phyloP scores from a whole-genome alignment of 1,140 invertebrate species.

The Drosophila orena region DNA sequence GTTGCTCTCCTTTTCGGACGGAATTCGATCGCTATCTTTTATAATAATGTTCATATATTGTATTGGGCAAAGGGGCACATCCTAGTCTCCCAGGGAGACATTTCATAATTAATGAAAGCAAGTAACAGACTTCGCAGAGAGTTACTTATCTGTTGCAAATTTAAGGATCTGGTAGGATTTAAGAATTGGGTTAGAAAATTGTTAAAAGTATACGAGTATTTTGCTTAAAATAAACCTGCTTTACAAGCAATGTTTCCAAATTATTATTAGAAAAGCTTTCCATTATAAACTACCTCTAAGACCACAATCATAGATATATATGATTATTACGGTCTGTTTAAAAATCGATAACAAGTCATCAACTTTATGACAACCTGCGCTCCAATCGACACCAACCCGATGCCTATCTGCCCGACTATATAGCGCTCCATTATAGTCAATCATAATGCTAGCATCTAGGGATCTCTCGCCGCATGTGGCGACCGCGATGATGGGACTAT shows the following conservation, averaged over 20 bases:
- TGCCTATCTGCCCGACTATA: slow-evolving; percentile 71
- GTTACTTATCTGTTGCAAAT: no score
- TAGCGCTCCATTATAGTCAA: slow-evolving; percentile 81
- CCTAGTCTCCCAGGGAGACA: not conserved
- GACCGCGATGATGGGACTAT: slow-evolving; percentile 30
- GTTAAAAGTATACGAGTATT: no score
- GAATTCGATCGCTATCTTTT: slow-evolving; percentile 26
- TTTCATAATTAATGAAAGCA: not conserved
- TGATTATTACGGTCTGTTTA: slow-evolving; percentile 74
- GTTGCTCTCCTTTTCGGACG: slow-evolving; percentile 34
- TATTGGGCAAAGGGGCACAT: not conserved
- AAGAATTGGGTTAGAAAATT: no score
- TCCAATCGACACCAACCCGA: slow-evolving; percentile 49
- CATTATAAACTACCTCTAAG: slow-evolving; percentile 18
- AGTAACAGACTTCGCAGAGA: no score
- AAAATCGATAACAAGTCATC: slow-evolving; percentile 83
- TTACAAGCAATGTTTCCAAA: not conserved
- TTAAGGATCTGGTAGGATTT: no score
- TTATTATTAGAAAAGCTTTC: slow-evolving; percentile 12
- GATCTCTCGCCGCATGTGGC: slow-evolving; percentile 58
- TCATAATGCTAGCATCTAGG: slow-evolving; percentile 67
- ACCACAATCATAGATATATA: slow-evolving; percentile 31
- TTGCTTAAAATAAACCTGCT: not conserved
- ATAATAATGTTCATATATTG: slow-evolving; percentile 7
- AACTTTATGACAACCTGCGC: slow-evolving; percentile 63